Conservation (phyloP, 2,113 vertebrate genomes). For the Protomyctophum bolini region DNA sequence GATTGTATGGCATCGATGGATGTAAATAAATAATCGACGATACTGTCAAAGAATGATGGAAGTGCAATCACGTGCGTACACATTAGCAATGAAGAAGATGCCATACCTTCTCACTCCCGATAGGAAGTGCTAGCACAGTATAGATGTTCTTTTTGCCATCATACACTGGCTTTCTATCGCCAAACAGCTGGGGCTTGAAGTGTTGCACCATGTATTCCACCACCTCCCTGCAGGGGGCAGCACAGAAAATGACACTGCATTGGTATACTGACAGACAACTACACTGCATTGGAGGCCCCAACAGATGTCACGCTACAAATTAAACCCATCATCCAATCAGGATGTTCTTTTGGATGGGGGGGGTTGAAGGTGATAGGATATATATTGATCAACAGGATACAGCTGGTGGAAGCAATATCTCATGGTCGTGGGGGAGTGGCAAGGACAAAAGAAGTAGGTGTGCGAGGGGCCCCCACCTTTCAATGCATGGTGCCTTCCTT, state of each 20-base stretch:
- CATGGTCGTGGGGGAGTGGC: conserved; percentile 44
- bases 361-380: conserved; percentile 38
- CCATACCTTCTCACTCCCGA: conserved; percentile 93
- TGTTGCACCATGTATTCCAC: conserved; percentile 99
- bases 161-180: conserved; percentile 96
- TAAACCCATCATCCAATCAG: conserved; percentile 35
- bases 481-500: conserved; percentile 51
- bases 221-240: conserved; percentile 85
- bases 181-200: conserved; percentile 99
- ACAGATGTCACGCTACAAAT: conserved; percentile 12
- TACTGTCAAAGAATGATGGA: no score
- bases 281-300: not conserved
- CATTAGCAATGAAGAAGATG: not conserved
- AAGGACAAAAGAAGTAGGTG: conserved; percentile 54
- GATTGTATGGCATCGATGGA: no score
- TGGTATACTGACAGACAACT: not conserved
- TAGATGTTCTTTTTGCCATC: conserved; percentile 99
- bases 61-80: no score
- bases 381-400: conserved; percentile 62
- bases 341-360: conserved; percentile 21
- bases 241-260: conserved; percentile 17
- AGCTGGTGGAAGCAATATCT: conserved; percentile 62
- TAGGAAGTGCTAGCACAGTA: conserved; percentile 95
- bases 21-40: no score
- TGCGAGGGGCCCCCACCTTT: conserved; percentile 22